Evolutionary conservation across 2,888 invertebrate species (phyloP).

Genomic region (Idaea straminata): DNA sequence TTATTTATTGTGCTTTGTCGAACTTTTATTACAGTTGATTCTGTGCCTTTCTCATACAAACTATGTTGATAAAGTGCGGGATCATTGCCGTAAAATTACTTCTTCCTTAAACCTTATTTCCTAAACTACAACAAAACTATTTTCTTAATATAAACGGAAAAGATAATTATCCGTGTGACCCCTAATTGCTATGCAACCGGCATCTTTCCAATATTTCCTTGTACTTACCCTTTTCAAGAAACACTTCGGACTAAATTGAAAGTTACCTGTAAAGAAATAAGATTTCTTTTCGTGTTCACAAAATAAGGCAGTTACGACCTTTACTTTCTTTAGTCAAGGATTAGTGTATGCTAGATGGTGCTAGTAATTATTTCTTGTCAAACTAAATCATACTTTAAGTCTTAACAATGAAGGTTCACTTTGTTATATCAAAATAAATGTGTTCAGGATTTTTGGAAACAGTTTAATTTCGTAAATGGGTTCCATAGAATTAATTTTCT

Average conservation of each 20-base stretch:
- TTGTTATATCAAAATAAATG: constrained; percentile 6
- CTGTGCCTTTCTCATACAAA: too few species aligned
- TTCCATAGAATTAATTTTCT: neutral
- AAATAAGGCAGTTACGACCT: constrained; percentile 7
- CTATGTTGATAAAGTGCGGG: too few species aligned
- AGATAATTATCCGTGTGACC: constrained; percentile 33
- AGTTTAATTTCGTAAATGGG: constrained; percentile 1
- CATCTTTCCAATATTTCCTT: constrained; percentile 21
- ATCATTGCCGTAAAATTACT: too few species aligned
- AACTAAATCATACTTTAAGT: constrained; percentile 26
- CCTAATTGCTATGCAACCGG: constrained; percentile 34
- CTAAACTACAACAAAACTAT: constrained; percentile 10
- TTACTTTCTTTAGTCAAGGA: constrained; percentile 9
- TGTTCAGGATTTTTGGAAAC: neutral
- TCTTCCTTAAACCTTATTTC: too few species aligned
- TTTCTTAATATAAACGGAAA: constrained; percentile 28
- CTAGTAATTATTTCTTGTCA: constrained; percentile 28
- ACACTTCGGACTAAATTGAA: neutral
- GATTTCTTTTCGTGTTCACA: neutral
- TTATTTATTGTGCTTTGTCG: too few species aligned
- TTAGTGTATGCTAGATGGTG: constrained; percentile 20
- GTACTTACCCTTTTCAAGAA: constrained; percentile 18
- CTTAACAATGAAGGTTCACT: constrained; percentile 13
- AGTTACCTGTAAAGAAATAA: neutral
- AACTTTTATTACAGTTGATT: too few species aligned